These are phyloP conservation scores for Allacma fusca DNA, from an alignment of 2,888 invertebrate species.

Conservation along the genomic window DNA sequence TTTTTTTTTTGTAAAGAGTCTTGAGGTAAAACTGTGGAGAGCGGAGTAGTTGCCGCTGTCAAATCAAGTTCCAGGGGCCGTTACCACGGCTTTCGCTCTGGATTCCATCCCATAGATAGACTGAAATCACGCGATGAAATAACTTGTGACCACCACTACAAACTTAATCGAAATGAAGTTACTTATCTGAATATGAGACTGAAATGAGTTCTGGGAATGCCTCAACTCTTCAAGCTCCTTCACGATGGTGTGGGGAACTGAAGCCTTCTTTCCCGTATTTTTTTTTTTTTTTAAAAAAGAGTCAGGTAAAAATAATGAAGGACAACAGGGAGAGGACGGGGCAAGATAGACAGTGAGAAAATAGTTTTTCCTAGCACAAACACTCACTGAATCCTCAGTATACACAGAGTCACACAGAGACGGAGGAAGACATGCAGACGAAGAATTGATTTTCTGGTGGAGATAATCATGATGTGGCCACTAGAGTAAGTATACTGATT, in stretches of 20 bases:
- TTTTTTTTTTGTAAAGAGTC: no score
- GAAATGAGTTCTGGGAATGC: no score
- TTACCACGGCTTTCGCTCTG: no score
- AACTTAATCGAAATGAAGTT: not conserved
- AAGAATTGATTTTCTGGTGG: conserved; percentile 31
- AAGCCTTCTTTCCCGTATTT: not conserved
- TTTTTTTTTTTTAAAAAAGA: not conserved
- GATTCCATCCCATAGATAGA: no score
- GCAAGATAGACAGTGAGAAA: conserved; percentile 12
- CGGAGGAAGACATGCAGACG: conserved; percentile 1
- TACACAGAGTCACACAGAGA: conserved; percentile 7
- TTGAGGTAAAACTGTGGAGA: no score
- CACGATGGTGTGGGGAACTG: no score
- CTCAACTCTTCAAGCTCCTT: no score
- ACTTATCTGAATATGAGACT: not conserved
- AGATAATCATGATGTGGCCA: conserved; percentile 34
- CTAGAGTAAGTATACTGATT: conserved; percentile 8
- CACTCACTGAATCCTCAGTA: not conserved
- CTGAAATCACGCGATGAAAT: not conserved
- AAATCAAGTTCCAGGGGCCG: no score
- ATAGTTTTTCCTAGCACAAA: conserved; percentile 18
- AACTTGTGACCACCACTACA: not conserved
- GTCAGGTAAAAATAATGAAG: not conserved
- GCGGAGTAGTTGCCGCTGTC: no score
- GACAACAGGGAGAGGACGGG: conserved; percentile 2